These are phyloP conservation scores for Melanocharis versteri DNA, from an alignment of 2,113 vertebrate species.

Conservation along the genomic window DNA sequence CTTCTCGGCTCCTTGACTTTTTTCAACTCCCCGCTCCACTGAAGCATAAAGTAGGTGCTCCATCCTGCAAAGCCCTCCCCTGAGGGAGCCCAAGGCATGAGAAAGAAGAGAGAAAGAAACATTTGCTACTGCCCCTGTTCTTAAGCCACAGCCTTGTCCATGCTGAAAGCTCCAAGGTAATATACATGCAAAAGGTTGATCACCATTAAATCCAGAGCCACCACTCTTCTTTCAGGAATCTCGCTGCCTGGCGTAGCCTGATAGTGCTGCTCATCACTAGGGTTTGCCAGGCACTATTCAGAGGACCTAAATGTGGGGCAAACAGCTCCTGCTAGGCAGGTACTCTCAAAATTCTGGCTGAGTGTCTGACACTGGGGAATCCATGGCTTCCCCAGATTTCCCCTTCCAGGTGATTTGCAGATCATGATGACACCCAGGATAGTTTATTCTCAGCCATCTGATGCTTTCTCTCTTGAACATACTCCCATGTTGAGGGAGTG, in stretches of 20 bases:
- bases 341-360: background rate
- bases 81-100: background rate
- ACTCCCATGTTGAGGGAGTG: background rate
- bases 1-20: background rate
- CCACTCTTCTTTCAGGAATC: background rate
- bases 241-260: rapidly evolving
- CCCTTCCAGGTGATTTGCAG: background rate
- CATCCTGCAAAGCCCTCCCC: background rate
- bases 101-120: background rate
- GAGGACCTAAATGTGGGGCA: background rate
- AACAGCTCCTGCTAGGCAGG: background rate
- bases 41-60: background rate
- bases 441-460: background rate
- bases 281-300: background rate
- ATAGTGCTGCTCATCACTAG: rapidly evolving
- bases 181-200: rapidly evolving
- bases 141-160: background rate
- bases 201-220: background rate
- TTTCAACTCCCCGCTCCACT: background rate
- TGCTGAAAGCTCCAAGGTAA: background rate
- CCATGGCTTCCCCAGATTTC: background rate
- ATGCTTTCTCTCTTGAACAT: background rate
- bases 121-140: background rate
- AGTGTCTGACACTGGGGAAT: background rate
- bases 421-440: background rate